Evolutionary conservation across 2,113 vertebrate species (phyloP).

Genomic region (Tamias sibiricus): DNA sequence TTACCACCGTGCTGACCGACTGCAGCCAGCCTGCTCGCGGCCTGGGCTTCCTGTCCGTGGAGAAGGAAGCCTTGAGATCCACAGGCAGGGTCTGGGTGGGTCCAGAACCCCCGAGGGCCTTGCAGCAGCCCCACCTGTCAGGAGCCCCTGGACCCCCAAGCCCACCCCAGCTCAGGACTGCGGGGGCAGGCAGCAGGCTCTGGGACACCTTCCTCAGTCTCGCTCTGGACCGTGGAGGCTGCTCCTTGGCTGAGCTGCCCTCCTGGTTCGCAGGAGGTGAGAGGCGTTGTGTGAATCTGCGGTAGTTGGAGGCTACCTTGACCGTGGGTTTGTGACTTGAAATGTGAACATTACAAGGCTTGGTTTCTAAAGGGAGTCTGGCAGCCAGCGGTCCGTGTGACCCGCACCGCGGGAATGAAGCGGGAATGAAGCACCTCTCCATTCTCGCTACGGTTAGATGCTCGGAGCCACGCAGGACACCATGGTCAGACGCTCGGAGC

Average conservation of each 20-base stretch:
- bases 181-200: too few species aligned
- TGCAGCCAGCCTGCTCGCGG: not conserved
- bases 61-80: not conserved
- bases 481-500: too few species aligned
- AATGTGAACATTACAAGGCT: not conserved
- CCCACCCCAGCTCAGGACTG: rapidly evolving
- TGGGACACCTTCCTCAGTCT: not conserved
- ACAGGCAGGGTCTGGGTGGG: too few species aligned
- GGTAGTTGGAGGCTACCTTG: not conserved
- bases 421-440: rapidly evolving
- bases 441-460: not conserved
- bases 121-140: too few species aligned
- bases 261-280: not conserved
- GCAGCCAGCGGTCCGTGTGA: not conserved
- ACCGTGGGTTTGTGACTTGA: not conserved
- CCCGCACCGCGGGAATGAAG: too few species aligned
- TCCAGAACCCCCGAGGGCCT: rapidly evolving
- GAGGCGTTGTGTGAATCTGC: rapidly evolving
- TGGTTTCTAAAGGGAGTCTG: not conserved
- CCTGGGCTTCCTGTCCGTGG: not conserved
- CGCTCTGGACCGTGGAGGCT: rapidly evolving
- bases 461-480: too few species aligned
- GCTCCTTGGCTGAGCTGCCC: not conserved
- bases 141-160: not conserved
- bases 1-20: rapidly evolving